Conservation (phyloP, 1,140 invertebrate genomes). For the Hestina assimilis region DNA sequence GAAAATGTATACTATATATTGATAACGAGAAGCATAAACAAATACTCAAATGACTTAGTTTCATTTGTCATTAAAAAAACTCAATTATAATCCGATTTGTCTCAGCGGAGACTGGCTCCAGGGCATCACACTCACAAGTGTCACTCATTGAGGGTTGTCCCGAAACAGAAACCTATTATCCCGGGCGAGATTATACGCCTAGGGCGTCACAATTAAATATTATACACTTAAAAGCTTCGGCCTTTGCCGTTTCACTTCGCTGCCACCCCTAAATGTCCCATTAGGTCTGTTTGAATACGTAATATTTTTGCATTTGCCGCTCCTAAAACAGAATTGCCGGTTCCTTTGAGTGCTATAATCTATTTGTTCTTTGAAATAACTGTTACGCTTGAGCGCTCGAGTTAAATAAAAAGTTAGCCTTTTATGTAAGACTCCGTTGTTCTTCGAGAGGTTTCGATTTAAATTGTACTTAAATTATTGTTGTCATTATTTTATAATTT, state of each 20-base stretch:
- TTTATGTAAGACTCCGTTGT: conserved; percentile 29
- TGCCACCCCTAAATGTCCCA: conserved; percentile 78
- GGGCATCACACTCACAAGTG: conserved; percentile 74
- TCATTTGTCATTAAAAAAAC: conserved; percentile 65
- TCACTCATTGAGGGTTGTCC: conserved; percentile 71
- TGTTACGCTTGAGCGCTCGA: conserved; percentile 66
- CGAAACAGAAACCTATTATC: conserved; percentile 80
- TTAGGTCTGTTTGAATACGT: conserved; percentile 78
- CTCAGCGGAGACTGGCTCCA: conserved; percentile 57
- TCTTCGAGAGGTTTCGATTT: conserved; percentile 12
- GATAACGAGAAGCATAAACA: conserved; percentile 8
- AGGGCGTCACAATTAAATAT: conserved; percentile 80
- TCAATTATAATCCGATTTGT: conserved; percentile 76
- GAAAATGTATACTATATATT: no score
- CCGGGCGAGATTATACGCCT: conserved; percentile 79
- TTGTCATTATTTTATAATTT: no score
- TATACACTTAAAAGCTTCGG: conserved; percentile 79
- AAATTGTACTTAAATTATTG: conserved; percentile 15
- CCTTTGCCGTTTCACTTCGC: conserved; percentile 77
- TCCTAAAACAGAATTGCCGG: conserved; percentile 75
- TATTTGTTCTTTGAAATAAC: conserved; percentile 76
- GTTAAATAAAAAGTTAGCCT: conserved; percentile 66
- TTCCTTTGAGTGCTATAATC: conserved; percentile 77
- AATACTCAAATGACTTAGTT: conserved; percentile 22
- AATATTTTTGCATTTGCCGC: conserved; percentile 78